Base-by-base conservation (phyloP, 2,888 invertebrate species). In the Endotricha flammealis region DNA sequence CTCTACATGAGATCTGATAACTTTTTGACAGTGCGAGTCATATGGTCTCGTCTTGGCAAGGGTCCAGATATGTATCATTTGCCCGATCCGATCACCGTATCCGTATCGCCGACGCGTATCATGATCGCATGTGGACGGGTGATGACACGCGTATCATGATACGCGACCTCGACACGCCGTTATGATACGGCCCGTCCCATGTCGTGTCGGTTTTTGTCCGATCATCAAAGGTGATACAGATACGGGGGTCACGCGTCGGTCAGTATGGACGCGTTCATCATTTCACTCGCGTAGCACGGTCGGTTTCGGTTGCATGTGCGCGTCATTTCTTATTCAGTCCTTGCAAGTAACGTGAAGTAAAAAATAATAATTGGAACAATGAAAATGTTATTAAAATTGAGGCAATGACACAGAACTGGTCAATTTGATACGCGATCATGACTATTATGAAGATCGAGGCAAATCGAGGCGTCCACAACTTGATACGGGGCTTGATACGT, bases 171-270 rank as follows among this genome's bases (percentile, higher is more conserved):
- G n/a, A n/a, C n/a, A n/a, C n/a, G 20, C 45, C 36, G 36, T 48
- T 42, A 42, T 20, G 33, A 39, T 40, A 40, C 37, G 46, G 38
- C 43, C 41, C 39, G 39, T 33, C 36, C 44, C 41, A 41, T 16
- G 34, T 42, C 40, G 41, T 30, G 41, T 43, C 42, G 36, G 44
- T 39, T 42, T 46, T 46, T 48, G 38, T 43, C 43, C 41, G 39
- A 45, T 42, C 45, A 43, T 46, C 42, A 48, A 46, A 45, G 41
- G 45, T 32, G 41, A 43, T 46, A 38, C 39, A 38, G 38, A 40
- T 42, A 41, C 34, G 34, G 33, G 29, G n/a, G n/a, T n/a, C n/a
- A n/a, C n/a, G n/a, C 16, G 16, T 16, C 16, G 14, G 32, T 36
- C 30, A 32, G 34, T 41, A 27, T 24, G 25, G 35, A 35, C 35